A percentile compares a stretch with the other conserved stretches of the same genome.
Evolutionary conservation across 2,113 vertebrate genomes (phyloP).

Genomic region (Microcebus griseorufus): DNA sequence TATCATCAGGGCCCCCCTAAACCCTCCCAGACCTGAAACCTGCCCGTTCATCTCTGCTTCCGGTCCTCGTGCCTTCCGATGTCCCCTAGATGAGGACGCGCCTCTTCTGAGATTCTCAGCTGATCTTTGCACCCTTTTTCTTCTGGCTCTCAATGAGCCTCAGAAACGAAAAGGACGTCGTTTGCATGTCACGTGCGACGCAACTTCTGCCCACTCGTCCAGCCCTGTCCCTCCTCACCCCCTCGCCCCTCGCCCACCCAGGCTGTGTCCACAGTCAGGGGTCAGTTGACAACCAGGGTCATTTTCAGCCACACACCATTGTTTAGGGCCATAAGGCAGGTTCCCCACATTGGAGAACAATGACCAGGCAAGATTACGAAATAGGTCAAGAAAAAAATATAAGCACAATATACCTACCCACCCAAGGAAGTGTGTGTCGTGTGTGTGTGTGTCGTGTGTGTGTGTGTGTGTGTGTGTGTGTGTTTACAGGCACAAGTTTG

Average conservation of each 20-base stretch:
- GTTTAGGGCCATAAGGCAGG: not conserved
- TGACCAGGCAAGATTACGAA: not conserved
- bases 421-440: not conserved
- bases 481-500: not conserved
- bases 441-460: not conserved
- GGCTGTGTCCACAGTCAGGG: not conserved
- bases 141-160: not conserved
- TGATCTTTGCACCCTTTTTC: not conserved
- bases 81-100: not conserved
- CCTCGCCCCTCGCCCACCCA: too few species aligned
- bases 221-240: not conserved
- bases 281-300: too few species aligned
- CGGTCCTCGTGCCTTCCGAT: not conserved
- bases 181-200: rapidly evolving
- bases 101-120: not conserved
- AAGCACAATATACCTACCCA: not conserved
- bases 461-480: not conserved
- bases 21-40: not conserved
- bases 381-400: not conserved
- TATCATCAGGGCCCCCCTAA: not conserved
- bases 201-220: not conserved
- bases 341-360: not conserved
- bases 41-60: not conserved
- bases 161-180: not conserved
- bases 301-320: not conserved